A percentile compares a stretch with the other conserved stretches of the same genome.
Conservation (phyloP, 2,888 invertebrate genomes). For the Pilophorus perplexus region DNA sequence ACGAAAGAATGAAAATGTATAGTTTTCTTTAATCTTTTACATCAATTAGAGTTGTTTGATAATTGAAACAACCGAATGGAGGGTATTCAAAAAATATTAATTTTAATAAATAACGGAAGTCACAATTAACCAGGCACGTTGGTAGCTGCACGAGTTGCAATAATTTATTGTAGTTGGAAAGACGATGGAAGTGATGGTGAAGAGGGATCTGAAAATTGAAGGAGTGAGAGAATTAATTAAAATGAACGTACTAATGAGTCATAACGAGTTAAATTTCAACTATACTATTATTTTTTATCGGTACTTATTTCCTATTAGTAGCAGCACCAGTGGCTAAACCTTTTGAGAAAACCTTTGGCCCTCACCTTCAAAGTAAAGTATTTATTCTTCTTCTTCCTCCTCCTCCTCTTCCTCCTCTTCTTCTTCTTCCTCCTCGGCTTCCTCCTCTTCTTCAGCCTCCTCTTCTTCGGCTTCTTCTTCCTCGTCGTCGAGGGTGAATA, state of each 20-base stretch:
- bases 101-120: too few species aligned
- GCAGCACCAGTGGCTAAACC: background rate
- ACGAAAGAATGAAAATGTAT: constrained; percentile 17
- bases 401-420: constrained; percentile 65
- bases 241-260: background rate
- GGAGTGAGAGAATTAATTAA: background rate
- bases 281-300: too few species aligned
- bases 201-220: constrained; percentile 6
- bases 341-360: background rate
- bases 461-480: constrained; percentile 72
- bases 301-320: background rate
- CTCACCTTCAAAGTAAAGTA: constrained; percentile 2
- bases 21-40: constrained; percentile 22
- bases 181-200: constrained; percentile 3
- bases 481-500: constrained; percentile 65
- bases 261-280: background rate
- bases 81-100: constrained; percentile 16
- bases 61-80: constrained; percentile 18
- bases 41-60: constrained; percentile 12
- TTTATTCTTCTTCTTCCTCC: constrained; percentile 43
- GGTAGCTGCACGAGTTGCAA: background rate
- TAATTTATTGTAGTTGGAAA: constrained; percentile 9
- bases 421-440: constrained; percentile 66
- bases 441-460: constrained; percentile 63
- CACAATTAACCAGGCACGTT: too few species aligned